These are phyloP conservation scores for Acromyrmex echinatior DNA, from an alignment of 1,140 invertebrate genomes.

Conservation along the genomic window DNA sequence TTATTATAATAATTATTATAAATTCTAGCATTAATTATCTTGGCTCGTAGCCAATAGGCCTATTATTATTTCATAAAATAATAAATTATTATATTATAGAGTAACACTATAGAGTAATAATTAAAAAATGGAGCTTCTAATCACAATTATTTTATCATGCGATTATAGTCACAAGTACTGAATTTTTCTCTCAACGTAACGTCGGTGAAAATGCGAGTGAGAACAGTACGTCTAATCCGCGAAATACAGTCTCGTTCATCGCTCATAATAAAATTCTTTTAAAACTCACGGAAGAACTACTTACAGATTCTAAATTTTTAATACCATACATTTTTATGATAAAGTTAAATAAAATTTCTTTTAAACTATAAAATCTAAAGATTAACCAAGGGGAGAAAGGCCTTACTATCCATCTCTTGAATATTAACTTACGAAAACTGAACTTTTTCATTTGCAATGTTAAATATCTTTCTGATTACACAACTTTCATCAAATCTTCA, in stretches of 20 bases:
- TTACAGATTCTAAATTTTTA: constrained; percentile 29
- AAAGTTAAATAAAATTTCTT: constrained; percentile 38
- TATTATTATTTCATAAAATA: too few species aligned
- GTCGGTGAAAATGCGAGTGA: neutral
- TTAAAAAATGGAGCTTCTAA: too few species aligned
- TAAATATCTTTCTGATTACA: constrained; percentile 33
- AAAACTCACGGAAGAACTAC: neutral
- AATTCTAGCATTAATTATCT: too few species aligned
- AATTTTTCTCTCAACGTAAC: neutral
- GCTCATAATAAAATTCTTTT: constrained; percentile 10
- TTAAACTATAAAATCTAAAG: constrained; percentile 21
- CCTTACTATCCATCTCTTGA: neutral
- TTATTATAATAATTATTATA: too few species aligned
- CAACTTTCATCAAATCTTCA: constrained; percentile 42
- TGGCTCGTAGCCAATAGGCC: too few species aligned
- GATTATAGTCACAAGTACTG: too few species aligned
- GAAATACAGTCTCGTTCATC: neutral
- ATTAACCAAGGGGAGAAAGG: neutral
- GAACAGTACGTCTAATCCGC: neutral
- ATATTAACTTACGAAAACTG: constrained; percentile 19
- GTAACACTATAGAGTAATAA: too few species aligned
- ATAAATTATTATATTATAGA: too few species aligned
- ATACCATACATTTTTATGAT: neutral
- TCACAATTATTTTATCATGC: too few species aligned
- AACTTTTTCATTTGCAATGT: constrained; percentile 26